Evolutionary conservation across 2,797 vertebrate species (phyloP).

Genomic region (Siniperca undulata): DNA sequence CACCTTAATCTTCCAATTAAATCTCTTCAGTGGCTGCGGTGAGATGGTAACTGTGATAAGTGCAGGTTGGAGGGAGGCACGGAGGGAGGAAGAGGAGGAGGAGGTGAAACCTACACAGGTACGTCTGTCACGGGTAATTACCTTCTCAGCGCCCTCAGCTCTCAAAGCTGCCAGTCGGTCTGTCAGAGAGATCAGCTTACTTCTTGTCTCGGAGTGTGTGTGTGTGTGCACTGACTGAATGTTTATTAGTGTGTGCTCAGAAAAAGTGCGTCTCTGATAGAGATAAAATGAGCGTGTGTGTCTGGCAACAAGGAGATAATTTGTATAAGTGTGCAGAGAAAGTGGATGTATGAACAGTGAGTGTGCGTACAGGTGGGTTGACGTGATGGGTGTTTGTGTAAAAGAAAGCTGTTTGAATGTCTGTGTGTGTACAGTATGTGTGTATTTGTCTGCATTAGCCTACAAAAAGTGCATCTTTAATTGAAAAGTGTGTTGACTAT

Average conservation of each 20-base stretch:
- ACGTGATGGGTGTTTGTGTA: conserved; percentile 25
- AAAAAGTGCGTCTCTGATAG: conserved; percentile 33
- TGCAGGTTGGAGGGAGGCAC: conserved; percentile 86
- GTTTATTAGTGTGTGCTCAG: conserved; percentile 23
- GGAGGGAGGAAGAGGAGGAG: conserved; percentile 75
- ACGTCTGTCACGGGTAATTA: conserved; percentile 86
- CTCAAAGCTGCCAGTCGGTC: conserved; percentile 80
- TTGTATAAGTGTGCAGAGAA: conserved; percentile 51
- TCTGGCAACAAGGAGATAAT: conserved; percentile 64
- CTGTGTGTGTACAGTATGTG: background rate
- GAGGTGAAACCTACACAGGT: conserved; percentile 80
- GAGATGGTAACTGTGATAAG: conserved; percentile 87
- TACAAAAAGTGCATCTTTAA: conserved; percentile 5
- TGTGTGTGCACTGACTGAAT: conserved; percentile 18
- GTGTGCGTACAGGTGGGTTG: conserved; percentile 67
- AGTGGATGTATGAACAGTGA: conserved; percentile 3
- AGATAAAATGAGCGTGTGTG: conserved; percentile 39
- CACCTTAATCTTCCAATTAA: conserved; percentile 82
- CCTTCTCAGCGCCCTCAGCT: conserved; percentile 77
- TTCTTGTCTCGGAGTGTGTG: conserved; percentile 61
- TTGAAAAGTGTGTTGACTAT: conserved; percentile 24
- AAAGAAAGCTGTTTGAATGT: conserved; percentile 8
- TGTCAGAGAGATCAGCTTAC: conserved; percentile 89
- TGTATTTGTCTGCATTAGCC: background rate
- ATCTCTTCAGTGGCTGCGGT: conserved; percentile 67